Evolutionary conservation across 2,888 invertebrate species (phyloP).

Genomic region (Synergus umbraculus): DNA sequence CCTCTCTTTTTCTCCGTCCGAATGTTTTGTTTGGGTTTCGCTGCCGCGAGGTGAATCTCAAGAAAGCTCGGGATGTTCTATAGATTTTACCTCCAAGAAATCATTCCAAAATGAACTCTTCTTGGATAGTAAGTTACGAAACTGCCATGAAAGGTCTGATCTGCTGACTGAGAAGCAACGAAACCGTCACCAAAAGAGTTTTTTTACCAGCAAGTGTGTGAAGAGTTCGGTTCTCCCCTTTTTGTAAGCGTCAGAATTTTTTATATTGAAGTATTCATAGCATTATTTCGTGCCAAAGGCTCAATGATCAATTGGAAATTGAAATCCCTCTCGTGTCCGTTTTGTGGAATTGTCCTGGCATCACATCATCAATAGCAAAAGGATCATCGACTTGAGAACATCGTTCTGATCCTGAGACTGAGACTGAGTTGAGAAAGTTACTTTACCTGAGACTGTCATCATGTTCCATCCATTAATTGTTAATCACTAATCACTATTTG

Average conservation of each 20-base stretch:
- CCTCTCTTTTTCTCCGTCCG: conserved; percentile 17
- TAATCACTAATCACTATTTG: conserved; percentile 42
- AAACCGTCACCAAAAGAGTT: background rate
- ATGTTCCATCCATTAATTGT: conserved; percentile 71
- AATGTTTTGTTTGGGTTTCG: conserved; percentile 36
- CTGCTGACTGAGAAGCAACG: background rate
- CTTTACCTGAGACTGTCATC: conserved; percentile 65
- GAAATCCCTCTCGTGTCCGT: background rate
- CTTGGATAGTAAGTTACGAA: background rate
- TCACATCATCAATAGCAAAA: background rate
- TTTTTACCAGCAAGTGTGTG: background rate
- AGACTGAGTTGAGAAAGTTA: conserved; percentile 70
- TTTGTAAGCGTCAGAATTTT: background rate
- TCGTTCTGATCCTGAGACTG: conserved; percentile 45
- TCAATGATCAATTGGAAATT: background rate
- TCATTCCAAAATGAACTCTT: background rate
- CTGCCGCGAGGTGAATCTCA: conserved; percentile 1
- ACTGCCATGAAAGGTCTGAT: background rate
- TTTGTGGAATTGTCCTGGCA: conserved; percentile 11
- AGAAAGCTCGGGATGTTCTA: background rate
- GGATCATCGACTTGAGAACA: background rate
- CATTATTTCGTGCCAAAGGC: background rate
- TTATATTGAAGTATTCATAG: background rate
- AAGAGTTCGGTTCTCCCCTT: background rate
- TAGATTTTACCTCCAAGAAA: background rate